Evolutionary conservation across 2,888 invertebrate genomes (phyloP).

Genomic region (Athalia circularis): DNA sequence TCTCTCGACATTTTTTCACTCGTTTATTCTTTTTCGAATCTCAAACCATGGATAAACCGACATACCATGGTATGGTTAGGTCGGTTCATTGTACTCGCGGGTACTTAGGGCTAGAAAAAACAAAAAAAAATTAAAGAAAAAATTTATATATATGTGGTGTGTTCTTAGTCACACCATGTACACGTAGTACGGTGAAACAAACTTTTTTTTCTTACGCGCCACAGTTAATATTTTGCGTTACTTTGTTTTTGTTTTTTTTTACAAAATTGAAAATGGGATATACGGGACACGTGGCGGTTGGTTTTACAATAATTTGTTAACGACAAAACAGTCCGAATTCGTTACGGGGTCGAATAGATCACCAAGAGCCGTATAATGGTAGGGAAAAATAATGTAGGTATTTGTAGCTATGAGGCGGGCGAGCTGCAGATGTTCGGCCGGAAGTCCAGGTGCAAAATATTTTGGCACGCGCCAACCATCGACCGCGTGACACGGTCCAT

Average conservation of each 20-base stretch:
- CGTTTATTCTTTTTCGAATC: conserved; percentile 13
- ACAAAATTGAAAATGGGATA: too few species aligned
- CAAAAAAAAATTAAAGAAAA: not conserved
- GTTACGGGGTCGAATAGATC: too few species aligned
- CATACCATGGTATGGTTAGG: not conserved
- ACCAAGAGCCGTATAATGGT: too few species aligned
- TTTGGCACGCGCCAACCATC: conserved; percentile 29
- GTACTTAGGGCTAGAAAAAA: not conserved
- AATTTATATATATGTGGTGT: not conserved
- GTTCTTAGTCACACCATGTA: too few species aligned
- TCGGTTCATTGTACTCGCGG: conserved; percentile 28
- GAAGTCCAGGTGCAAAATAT: conserved; percentile 42
- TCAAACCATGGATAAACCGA: conserved; percentile 36
- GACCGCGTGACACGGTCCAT: not conserved
- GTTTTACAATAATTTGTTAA: too few species aligned
- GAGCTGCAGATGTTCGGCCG: conserved; percentile 31
- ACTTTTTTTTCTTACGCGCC: too few species aligned
- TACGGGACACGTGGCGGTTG: too few species aligned
- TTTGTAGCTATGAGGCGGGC: not conserved
- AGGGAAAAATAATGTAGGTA: too few species aligned
- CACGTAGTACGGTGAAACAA: too few species aligned
- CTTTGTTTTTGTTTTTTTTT: too few species aligned
- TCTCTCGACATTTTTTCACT: not conserved
- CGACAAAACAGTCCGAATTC: too few species aligned
- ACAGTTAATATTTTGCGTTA: too few species aligned